These are phyloP conservation scores for Harpalus rubripes DNA, from an alignment of 2,888 invertebrate species.

Conservation along the genomic window DNA sequence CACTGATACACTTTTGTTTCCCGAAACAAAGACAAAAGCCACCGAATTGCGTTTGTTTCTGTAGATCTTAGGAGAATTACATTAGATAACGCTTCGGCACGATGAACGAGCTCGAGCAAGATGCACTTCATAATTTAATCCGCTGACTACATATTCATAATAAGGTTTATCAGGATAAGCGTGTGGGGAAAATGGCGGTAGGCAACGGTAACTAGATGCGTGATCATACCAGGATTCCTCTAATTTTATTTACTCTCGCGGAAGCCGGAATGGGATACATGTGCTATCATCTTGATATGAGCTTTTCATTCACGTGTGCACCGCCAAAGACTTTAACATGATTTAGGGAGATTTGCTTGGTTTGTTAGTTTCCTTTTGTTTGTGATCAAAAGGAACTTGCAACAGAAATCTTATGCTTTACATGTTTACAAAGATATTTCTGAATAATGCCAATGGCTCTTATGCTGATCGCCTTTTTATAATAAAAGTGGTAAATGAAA, in stretches of 20 bases:
- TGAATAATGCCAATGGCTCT: no score
- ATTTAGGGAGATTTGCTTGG: neutral
- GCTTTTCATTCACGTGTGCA: conserved; percentile 42
- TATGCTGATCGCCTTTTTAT: no score
- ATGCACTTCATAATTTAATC: conserved; percentile 48
- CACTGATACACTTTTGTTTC: conserved; percentile 39
- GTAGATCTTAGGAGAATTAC: conserved; percentile 41
- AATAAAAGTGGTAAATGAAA: no score
- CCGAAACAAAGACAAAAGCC: conserved; percentile 32
- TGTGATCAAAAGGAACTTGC: neutral
- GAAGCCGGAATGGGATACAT: conserved; percentile 61
- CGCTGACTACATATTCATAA: conserved; percentile 47
- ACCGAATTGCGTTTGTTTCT: conserved; percentile 34
- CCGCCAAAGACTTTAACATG: conserved; percentile 1
- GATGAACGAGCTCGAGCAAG: conserved; percentile 14
- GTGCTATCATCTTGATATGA: conserved; percentile 59
- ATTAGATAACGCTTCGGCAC: conserved; percentile 30
- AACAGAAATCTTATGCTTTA: no score
- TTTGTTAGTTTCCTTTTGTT: conserved; percentile 3
- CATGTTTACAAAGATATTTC: no score
- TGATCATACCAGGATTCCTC: conserved; percentile 44
- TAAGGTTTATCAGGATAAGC: conserved; percentile 49
- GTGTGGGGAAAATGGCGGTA: conserved; percentile 14
- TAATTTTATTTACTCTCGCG: conserved; percentile 59
- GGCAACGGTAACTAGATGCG: conserved; percentile 28